Percentiles rank a stretch among this genome's conserved stretches.
Conservation (phyloP, 2,797 vertebrate genomes). For the Leptatherina wallacei region DNA sequence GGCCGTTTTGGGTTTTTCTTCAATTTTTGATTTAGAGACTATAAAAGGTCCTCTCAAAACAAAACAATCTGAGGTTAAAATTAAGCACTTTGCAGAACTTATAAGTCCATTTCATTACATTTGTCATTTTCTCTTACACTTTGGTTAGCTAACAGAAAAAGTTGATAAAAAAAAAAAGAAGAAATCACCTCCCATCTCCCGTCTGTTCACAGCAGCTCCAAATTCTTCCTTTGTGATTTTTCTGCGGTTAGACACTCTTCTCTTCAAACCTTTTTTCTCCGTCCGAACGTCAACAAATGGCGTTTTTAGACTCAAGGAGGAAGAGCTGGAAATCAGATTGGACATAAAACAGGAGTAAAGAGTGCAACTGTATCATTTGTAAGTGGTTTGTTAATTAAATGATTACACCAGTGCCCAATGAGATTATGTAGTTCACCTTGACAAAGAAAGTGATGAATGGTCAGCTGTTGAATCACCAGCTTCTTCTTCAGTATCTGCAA, state of each 20-base stretch:
- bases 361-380: neutral
- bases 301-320: slow-evolving; percentile 79
- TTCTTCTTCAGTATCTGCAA: slow-evolving; percentile 50
- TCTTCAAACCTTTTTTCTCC: slow-evolving; percentile 72
- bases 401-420: too few species aligned
- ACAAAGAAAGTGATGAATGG: slow-evolving; percentile 52
- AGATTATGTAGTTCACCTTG: slow-evolving; percentile 45
- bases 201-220: slow-evolving; percentile 71
- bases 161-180: neutral
- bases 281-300: slow-evolving; percentile 66
- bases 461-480: slow-evolving; percentile 21
- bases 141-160: neutral
- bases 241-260: slow-evolving; percentile 64
- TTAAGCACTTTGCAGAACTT: neutral
- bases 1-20: too few species aligned
- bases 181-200: slow-evolving; percentile 50
- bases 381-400: neutral
- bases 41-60: neutral
- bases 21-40: neutral
- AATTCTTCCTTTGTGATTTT: slow-evolving; percentile 78
- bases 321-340: slow-evolving; percentile 61
- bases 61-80: neutral
- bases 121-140: neutral
- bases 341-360: neutral
- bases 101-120: neutral